Conservation (phyloP, 2,888 invertebrate species). For the Leucoptera coffeella region DNA sequence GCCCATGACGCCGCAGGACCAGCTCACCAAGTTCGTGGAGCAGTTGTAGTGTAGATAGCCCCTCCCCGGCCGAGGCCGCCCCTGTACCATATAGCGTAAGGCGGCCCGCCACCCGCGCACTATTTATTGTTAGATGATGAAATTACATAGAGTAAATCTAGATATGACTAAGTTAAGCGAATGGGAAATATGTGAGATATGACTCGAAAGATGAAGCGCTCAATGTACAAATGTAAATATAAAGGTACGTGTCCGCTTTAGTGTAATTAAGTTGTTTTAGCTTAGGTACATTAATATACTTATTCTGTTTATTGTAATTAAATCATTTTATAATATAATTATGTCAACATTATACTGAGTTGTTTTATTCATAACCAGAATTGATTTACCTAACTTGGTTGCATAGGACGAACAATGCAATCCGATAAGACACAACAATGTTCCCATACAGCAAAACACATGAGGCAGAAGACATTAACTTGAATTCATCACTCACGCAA, state of each 20-base stretch:
- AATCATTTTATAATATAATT: slow-evolving; percentile 58
- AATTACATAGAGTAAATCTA: slow-evolving; percentile 15
- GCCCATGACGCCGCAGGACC: slow-evolving; percentile 87
- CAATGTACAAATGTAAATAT: slow-evolving; percentile 57
- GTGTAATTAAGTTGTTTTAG: slow-evolving; percentile 52
- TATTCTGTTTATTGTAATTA: slow-evolving; percentile 56
- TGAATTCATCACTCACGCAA: too few relatives aligned
- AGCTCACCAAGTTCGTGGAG: slow-evolving; percentile 92
- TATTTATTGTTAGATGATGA: slow-evolving; percentile 44
- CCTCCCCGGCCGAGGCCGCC: slow-evolving; percentile 15
- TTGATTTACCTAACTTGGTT: too few relatives aligned
- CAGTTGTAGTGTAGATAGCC: slow-evolving; percentile 74
- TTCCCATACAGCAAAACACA: too few relatives aligned
- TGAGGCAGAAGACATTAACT: too few relatives aligned
- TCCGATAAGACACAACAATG: too few relatives aligned
- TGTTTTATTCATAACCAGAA: slow-evolving; percentile 8
- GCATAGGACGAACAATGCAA: too few relatives aligned
- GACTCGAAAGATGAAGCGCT: too few relatives aligned
- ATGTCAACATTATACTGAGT: slow-evolving; percentile 50
- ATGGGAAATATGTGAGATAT: too few relatives aligned
- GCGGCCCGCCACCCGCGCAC: slow-evolving; percentile 14
- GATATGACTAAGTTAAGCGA: slow-evolving; percentile 38
- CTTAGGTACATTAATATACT: slow-evolving; percentile 55
- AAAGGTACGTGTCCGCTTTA: slow-evolving; percentile 48
- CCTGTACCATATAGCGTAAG: slow-evolving; percentile 27